A percentile compares a stretch with the other conserved stretches of the same genome.
Conservation (phyloP, 2,797 vertebrate genomes). For the Coilia nasus region DNA sequence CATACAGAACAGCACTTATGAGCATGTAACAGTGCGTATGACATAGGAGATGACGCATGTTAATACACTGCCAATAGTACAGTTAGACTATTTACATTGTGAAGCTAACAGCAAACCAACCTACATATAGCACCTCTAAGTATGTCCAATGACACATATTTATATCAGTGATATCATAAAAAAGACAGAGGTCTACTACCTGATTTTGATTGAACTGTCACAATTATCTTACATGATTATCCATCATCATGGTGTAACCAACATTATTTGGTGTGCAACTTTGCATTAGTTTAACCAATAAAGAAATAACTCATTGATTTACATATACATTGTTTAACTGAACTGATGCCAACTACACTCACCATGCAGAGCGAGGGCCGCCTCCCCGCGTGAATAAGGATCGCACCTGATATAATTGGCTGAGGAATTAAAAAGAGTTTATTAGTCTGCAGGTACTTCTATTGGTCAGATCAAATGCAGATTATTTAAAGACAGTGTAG, state of each 20-base stretch:
- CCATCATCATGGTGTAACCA: neutral
- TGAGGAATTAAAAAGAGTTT: constrained; percentile 23
- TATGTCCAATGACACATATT: neutral
- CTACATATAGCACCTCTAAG: neutral
- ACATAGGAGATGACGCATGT: too few species aligned
- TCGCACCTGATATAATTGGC: constrained; percentile 55
- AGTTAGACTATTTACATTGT: neutral
- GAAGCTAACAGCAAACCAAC: too few species aligned
- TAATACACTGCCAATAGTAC: too few species aligned
- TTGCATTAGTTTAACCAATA: neutral
- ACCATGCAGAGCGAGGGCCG: constrained; percentile 59
- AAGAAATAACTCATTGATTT: neutral
- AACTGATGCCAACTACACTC: constrained; percentile 31
- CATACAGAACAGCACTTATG: too few species aligned
- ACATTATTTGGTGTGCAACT: neutral
- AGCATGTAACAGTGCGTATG: too few species aligned
- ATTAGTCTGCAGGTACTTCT: neutral
- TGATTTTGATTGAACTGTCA: neutral
- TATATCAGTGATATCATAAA: neutral
- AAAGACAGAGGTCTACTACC: neutral
- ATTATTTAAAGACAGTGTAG: neutral
- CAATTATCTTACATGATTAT: neutral
- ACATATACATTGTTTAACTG: neutral
- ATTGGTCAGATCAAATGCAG: neutral
- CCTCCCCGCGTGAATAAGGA: constrained; percentile 59